Evolutionary conservation across 2,888 invertebrate genomes (phyloP).

Genomic region (Serrognathus titanus): DNA sequence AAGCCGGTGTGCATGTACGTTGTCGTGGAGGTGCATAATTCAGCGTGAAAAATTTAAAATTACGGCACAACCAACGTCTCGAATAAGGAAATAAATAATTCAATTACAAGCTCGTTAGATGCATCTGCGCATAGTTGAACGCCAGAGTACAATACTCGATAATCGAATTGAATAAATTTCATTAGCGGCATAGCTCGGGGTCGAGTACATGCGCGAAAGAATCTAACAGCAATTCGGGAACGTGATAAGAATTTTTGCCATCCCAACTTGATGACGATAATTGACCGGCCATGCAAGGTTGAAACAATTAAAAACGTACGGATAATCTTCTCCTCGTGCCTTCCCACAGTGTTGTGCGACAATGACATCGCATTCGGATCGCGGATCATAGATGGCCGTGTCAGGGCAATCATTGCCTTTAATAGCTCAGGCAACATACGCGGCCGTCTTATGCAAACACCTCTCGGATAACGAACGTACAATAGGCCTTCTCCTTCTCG

Average conservation of each 20-base stretch:
- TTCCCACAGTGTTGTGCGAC: slow-evolving; percentile 36
- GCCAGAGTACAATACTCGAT: slow-evolving; percentile 29
- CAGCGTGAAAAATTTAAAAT: slow-evolving; percentile 11
- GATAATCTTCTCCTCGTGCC: slow-evolving; percentile 11
- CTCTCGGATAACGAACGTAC: slow-evolving; percentile 30
- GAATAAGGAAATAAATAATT: slow-evolving; percentile 32
- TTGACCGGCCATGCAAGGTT: slow-evolving; percentile 22
- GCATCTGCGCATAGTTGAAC: slow-evolving; percentile 27
- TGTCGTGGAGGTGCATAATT: too few species aligned
- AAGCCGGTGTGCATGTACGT: too few species aligned
- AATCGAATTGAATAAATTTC: slow-evolving; percentile 33
- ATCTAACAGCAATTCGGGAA: slow-evolving; percentile 29
- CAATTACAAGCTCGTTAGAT: slow-evolving; percentile 30
- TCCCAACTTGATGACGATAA: slow-evolving; percentile 6
- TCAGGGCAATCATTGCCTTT: slow-evolving; percentile 31
- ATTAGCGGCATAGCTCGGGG: slow-evolving; percentile 28
- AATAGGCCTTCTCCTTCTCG: slow-evolving; percentile 23
- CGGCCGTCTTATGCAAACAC: slow-evolving; percentile 26
- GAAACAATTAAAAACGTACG: slow-evolving; percentile 36
- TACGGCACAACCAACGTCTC: slow-evolving; percentile 22
- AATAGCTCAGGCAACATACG: slow-evolving; percentile 29
- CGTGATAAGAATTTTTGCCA: slow-evolving; percentile 34
- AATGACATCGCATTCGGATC: slow-evolving; percentile 37
- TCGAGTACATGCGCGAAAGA: slow-evolving; percentile 19
- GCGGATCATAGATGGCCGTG: slow-evolving; percentile 33